phyloP scores from a whole-genome alignment of 1,140 invertebrate species.

The Rhynchophorus ferrugineus region DNA sequence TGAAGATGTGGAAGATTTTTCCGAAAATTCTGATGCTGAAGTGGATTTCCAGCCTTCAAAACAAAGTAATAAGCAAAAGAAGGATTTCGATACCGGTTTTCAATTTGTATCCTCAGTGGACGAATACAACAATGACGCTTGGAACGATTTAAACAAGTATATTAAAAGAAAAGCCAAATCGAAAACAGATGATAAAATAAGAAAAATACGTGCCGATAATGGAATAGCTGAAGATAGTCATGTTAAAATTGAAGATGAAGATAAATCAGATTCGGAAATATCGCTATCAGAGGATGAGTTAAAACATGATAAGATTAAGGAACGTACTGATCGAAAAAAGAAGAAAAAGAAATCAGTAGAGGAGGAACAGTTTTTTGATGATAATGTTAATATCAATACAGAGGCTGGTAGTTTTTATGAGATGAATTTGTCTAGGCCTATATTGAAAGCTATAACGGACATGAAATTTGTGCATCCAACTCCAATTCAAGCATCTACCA shows the following conservation, averaged over 20 bases:
- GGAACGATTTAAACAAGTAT: slow-evolving; percentile 78
- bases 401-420: slow-evolving; percentile 79
- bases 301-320: slow-evolving; percentile 57
- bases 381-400: slow-evolving; percentile 46
- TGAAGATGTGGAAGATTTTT: slow-evolving; percentile 66
- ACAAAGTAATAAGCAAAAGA: slow-evolving; percentile 60
- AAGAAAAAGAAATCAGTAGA: slow-evolving; percentile 43
- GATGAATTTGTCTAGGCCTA: slow-evolving; percentile 85
- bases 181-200: slow-evolving; percentile 81
- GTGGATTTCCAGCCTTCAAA: slow-evolving; percentile 77
- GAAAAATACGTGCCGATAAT: slow-evolving; percentile 47
- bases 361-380: slow-evolving; percentile 66
- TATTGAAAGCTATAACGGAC: slow-evolving; percentile 79
- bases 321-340: slow-evolving; percentile 49
- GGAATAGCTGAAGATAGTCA: slow-evolving; percentile 25
- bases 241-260: slow-evolving; percentile 31
- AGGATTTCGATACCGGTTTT: slow-evolving; percentile 67
- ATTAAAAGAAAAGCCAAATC: slow-evolving; percentile 70
- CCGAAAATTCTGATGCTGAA: slow-evolving; percentile 75
- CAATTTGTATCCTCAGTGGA: slow-evolving; percentile 62
- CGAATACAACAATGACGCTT: slow-evolving; percentile 76
- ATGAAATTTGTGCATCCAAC: slow-evolving; percentile 90
- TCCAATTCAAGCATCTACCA: slow-evolving; percentile 91
- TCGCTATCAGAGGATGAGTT: slow-evolving; percentile 64
- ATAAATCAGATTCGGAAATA: slow-evolving; percentile 38